Conservation (phyloP, 2,888 invertebrate genomes). For the Ephialtes manifestator region DNA sequence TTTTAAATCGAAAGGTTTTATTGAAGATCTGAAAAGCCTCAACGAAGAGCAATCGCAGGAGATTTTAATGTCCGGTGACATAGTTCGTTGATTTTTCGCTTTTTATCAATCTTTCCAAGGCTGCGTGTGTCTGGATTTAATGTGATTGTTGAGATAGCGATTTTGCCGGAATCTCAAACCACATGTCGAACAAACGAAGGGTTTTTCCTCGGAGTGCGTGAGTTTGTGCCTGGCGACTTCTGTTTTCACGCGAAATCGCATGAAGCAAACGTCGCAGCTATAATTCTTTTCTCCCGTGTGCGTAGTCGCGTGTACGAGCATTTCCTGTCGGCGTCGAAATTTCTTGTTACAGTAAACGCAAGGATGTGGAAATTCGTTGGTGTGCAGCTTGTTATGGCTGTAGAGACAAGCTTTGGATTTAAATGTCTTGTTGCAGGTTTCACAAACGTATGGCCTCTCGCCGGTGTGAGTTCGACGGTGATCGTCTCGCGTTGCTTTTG, state of each 20-base stretch:
- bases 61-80: neutral
- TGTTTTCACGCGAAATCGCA: slow-evolving; percentile 87
- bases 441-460: slow-evolving; percentile 84
- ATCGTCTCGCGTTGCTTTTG: slow-evolving; percentile 84
- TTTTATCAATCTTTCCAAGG: slow-evolving; percentile 47
- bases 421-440: slow-evolving; percentile 86
- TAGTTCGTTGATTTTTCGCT: neutral
- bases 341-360: slow-evolving; percentile 87
- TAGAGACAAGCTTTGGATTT: slow-evolving; percentile 86
- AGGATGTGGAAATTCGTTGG: slow-evolving; percentile 84
- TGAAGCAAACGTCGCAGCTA: slow-evolving; percentile 87
- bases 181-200: slow-evolving; percentile 86
- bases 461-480: slow-evolving; percentile 84
- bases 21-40: no score
- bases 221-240: slow-evolving; percentile 88
- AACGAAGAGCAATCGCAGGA: no score
- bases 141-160: slow-evolving; percentile 87
- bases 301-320: slow-evolving; percentile 79
- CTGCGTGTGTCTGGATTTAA: slow-evolving; percentile 85
- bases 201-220: slow-evolving; percentile 87
- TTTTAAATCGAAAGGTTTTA: slow-evolving; percentile 85
- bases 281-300: slow-evolving; percentile 88
- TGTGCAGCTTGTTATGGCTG: slow-evolving; percentile 86
- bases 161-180: slow-evolving; percentile 87
- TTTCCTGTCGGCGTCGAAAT: slow-evolving; percentile 87